A percentile compares a stretch with the other conserved stretches of the same genome.
phyloP scores from a whole-genome alignment of 2,797 vertebrate genomes.

The Phoxinus dragarum region DNA sequence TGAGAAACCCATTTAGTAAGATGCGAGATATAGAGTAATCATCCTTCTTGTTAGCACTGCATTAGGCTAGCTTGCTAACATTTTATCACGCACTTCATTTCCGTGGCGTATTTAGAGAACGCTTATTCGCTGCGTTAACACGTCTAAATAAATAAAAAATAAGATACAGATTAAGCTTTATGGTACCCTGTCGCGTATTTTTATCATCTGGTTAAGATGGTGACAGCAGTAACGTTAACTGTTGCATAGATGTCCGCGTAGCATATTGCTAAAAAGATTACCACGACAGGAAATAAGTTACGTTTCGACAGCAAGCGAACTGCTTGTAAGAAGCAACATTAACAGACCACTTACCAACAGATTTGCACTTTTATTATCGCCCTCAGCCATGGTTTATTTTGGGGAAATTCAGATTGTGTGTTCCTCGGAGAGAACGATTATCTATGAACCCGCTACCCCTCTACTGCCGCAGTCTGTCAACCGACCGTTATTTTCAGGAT shows the following conservation, averaged over 20 bases:
- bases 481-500: slow-evolving; percentile 53
- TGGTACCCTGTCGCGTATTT: background rate
- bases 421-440: slow-evolving; percentile 7
- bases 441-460: background rate
- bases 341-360: slow-evolving; percentile 57
- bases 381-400: slow-evolving; percentile 55
- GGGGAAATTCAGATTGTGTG: background rate
- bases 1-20: background rate
- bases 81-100: background rate
- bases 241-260: background rate
- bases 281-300: background rate
- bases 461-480: slow-evolving; percentile 29
- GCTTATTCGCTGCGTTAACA: background rate
- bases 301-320: background rate
- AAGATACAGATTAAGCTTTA: background rate
- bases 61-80: slow-evolving; percentile 22
- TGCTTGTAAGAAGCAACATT: background rate
- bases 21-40: background rate
- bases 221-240: no score
- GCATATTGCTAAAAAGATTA: slow-evolving; percentile 24
- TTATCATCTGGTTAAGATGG: background rate
- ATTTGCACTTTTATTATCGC: slow-evolving; percentile 65
- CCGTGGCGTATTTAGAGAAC: background rate
- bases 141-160: no score
- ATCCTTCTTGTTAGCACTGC: slow-evolving; percentile 21